Percentiles rank a stretch among this genome's conserved stretches.
Evolutionary conservation across 2,113 vertebrate species (phyloP).

Genomic region (Balaenoptera acutorostrata): DNA sequence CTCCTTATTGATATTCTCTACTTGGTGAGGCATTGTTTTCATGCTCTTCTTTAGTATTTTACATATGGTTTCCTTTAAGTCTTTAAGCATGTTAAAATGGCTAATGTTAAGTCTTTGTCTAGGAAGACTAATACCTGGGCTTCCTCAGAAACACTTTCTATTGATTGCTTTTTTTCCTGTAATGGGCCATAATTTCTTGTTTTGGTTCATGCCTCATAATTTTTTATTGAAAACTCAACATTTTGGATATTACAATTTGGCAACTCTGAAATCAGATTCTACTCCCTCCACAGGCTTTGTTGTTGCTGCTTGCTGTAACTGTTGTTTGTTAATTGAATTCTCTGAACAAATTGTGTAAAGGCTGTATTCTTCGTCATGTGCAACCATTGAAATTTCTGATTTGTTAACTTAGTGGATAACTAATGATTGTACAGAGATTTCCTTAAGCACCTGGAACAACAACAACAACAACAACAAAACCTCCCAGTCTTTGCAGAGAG

Average conservation of each 20-base stretch:
- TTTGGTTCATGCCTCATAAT: background rate
- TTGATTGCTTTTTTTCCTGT: background rate
- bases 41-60: background rate
- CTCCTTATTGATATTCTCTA: background rate
- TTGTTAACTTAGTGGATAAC: background rate
- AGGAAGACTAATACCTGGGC: background rate
- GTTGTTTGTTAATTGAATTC: background rate
- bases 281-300: background rate
- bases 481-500: background rate
- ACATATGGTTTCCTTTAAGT: background rate
- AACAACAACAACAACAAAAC: background rate
- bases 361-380: background rate
- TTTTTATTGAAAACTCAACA: background rate
- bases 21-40: background rate
- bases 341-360: background rate
- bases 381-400: background rate
- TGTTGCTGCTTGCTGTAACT: background rate
- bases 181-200: background rate
- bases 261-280: background rate
- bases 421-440: background rate
- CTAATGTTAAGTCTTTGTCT: background rate
- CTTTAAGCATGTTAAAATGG: background rate
- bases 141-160: background rate
- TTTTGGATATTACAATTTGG: background rate
- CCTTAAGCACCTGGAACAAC: background rate